Conservation (phyloP, 1,140 invertebrate genomes). For the Odontomachus brunneus region DNA sequence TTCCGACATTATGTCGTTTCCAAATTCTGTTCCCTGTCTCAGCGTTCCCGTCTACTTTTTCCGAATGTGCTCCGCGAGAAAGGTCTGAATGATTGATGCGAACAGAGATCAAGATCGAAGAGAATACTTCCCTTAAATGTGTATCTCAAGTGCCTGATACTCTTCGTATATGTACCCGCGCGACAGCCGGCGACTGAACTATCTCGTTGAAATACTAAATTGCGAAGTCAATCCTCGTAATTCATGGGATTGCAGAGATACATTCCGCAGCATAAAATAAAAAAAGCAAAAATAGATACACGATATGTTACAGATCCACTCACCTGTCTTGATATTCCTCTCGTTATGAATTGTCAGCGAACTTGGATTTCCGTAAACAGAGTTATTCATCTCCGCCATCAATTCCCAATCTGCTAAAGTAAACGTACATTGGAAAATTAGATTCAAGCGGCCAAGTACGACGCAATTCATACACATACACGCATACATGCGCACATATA, state of each 20-base stretch:
- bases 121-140: slow-evolving; percentile 61
- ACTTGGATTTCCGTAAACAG: slow-evolving; percentile 87
- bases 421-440: slow-evolving; percentile 36
- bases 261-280: neutral
- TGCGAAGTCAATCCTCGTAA: slow-evolving; percentile 18
- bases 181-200: slow-evolving; percentile 21
- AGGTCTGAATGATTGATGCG: slow-evolving; percentile 69
- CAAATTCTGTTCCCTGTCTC: slow-evolving; percentile 61
- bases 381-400: slow-evolving; percentile 86
- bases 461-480: neutral
- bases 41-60: slow-evolving; percentile 26
- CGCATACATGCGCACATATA: too few species aligned
- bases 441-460: slow-evolving; percentile 9
- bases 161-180: slow-evolving; percentile 8
- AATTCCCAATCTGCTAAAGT: slow-evolving; percentile 81
- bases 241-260: neutral
- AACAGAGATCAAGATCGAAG: slow-evolving; percentile 72
- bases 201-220: slow-evolving; percentile 33
- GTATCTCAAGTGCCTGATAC: slow-evolving; percentile 39
- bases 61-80: slow-evolving; percentile 47
- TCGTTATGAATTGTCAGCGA: slow-evolving; percentile 87
- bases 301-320: slow-evolving; percentile 15
- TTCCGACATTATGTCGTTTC: slow-evolving; percentile 49
- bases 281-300: neutral
- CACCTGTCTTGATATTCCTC: slow-evolving; percentile 78